Conservation (phyloP, 2,888 invertebrate genomes). For the Tipula lateralis region DNA sequence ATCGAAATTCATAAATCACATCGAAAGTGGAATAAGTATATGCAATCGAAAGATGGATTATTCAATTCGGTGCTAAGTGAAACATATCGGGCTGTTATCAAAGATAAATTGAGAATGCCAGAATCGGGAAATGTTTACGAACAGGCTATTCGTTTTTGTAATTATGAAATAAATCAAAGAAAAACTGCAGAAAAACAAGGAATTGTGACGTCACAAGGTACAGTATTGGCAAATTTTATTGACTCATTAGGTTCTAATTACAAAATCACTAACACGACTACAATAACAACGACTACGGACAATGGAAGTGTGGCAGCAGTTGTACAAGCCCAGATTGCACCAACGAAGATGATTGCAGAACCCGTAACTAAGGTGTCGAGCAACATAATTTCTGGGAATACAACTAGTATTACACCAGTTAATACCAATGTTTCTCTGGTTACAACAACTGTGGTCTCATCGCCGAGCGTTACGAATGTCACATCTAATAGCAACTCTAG, state of each 20-base stretch:
- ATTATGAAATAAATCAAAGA: constrained; percentile 56
- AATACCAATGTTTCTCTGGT: background rate
- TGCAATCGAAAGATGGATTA: constrained; percentile 50
- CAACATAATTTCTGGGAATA: background rate
- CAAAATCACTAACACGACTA: background rate
- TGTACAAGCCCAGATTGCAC: background rate
- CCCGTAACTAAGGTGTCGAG: background rate
- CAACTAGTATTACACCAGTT: background rate
- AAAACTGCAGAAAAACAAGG: constrained; percentile 52
- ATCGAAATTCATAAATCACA: constrained; percentile 63
- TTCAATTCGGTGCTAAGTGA: constrained; percentile 64
- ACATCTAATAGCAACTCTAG: background rate
- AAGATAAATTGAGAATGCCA: constrained; percentile 52
- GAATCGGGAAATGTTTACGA: constrained; percentile 62
- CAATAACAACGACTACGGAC: background rate
- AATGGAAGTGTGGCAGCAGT: background rate
- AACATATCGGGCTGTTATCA: constrained; percentile 61
- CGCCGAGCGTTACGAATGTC: constrained; percentile 31
- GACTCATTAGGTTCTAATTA: background rate
- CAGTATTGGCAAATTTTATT: constrained; percentile 9
- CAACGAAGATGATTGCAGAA: background rate
- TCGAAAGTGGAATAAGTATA: constrained; percentile 62
- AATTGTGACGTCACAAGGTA: background rate
- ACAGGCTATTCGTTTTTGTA: constrained; percentile 65
- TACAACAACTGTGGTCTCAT: background rate